Base-by-base conservation (phyloP, 2,113 vertebrate genomes). In the Plectropomus leopardus region DNA sequence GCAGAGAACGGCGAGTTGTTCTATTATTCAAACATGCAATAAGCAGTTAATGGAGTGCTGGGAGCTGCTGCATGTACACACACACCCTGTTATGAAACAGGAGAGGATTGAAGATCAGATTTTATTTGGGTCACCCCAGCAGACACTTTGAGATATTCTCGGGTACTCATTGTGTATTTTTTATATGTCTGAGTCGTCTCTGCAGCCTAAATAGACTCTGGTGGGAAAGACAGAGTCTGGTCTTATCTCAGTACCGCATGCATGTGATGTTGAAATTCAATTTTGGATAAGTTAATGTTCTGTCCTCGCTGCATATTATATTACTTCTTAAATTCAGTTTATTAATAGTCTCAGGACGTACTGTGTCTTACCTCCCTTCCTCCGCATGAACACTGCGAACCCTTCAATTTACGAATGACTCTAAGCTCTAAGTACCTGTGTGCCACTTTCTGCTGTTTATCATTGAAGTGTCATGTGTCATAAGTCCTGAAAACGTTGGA, bases 271-370 rank as follows among this genome's bases (percentile, higher is more conserved):
- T 80, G 10, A 64, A 83, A 83, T 68, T 59, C 9, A 59, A 70
- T 78, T 86, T 47, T 28, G 28, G 57, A 45, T 78, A 78, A 84
- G 30, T 86, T 26, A 72, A 84, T 86, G 0, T 87, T 82, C 78
- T 86, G 65, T 83, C 36, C 65, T 32, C n/a, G 0, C 40, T 67
- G 54, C 28, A 65, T 55, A 69, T 78, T 65, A 70, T 40, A 86
- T 77, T 69, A 58, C 67, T 28, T 51, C 23, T 51, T 17, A 40
- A 40, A 59, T 67, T 45, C 48, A 50, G 9, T 11, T 60, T 4
- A 45, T 76, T 16, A 16, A 5, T 15, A 30, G 8, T 76, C 28
- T 64, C 7, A 45, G 67, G 26, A 78, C 19, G 40, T 1, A 3
- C 23, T 9, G 28, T 65, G 17, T 26, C 32, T 6, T 19, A 23